Evolutionary conservation across 2,797 vertebrate species (phyloP).

Genomic region (Strix occidentalis): DNA sequence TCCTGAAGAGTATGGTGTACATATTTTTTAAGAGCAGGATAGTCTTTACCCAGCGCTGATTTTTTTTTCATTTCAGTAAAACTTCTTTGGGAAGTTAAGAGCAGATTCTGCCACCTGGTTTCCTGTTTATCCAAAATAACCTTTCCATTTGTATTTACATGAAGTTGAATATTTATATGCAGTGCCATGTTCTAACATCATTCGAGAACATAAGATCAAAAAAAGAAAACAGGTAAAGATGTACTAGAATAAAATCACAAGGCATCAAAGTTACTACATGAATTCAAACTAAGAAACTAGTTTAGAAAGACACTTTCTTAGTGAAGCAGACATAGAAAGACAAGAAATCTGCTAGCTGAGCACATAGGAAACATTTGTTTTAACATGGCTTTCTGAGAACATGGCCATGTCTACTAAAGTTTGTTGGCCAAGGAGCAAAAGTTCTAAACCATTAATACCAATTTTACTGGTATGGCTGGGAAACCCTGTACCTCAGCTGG

Average conservation of each 20-base stretch:
- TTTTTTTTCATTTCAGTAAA: background rate
- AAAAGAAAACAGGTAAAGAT: background rate
- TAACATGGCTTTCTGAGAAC: background rate
- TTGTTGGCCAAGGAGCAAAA: background rate
- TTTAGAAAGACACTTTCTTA: background rate
- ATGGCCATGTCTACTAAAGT: background rate
- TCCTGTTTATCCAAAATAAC: background rate
- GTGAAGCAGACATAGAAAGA: background rate
- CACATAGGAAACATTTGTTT: background rate
- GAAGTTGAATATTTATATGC: background rate
- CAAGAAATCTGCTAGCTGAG: background rate
- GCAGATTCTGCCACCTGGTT: background rate
- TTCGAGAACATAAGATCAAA: background rate
- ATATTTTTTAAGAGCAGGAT: background rate
- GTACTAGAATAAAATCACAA: background rate
- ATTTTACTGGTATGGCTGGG: background rate
- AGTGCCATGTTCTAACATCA: background rate
- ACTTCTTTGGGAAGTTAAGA: background rate
- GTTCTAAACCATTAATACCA: background rate
- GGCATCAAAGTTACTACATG: background rate
- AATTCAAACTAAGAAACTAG: background rate
- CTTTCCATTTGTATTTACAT: background rate
- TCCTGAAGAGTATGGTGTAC: background rate
- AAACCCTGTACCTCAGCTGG: background rate
- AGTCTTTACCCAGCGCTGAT: background rate